These are phyloP conservation scores for Ophiodon elongatus DNA, from an alignment of 2,113 vertebrate genomes.

Conservation along the genomic window DNA sequence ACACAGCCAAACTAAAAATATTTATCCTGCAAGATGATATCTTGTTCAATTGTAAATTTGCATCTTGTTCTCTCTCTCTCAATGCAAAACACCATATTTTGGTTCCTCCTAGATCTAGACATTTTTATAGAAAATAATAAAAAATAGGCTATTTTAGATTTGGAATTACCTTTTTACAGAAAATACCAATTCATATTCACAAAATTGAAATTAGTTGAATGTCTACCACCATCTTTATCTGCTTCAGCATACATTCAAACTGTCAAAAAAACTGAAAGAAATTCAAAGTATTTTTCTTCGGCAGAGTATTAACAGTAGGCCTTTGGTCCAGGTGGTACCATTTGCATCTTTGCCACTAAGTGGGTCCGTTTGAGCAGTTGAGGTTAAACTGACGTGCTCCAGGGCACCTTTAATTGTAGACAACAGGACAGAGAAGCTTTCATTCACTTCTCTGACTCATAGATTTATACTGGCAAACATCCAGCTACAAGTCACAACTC, in stretches of 20 bases:
- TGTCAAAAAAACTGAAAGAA: background rate
- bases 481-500: conserved; percentile 8
- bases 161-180: background rate
- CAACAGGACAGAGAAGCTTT: background rate
- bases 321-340: background rate
- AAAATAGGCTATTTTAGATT: background rate
- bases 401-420: background rate
- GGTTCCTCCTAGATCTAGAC: background rate
- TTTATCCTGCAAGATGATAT: too few species aligned
- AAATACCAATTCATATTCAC: background rate
- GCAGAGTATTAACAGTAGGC: background rate
- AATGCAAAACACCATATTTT: background rate
- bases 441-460: background rate
- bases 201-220: background rate
- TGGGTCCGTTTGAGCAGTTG: background rate
- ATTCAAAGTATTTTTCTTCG: background rate
- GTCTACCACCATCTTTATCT: background rate
- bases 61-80: background rate
- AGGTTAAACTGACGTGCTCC: background rate
- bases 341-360: background rate
- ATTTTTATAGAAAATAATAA: background rate
- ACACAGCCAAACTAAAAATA: too few species aligned
- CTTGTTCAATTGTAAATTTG: too few species aligned
- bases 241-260: background rate
- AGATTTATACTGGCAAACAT: background rate